Evolutionary conservation across 2,888 invertebrate genomes (phyloP).

Genomic region (Parochlus steinenii): DNA sequence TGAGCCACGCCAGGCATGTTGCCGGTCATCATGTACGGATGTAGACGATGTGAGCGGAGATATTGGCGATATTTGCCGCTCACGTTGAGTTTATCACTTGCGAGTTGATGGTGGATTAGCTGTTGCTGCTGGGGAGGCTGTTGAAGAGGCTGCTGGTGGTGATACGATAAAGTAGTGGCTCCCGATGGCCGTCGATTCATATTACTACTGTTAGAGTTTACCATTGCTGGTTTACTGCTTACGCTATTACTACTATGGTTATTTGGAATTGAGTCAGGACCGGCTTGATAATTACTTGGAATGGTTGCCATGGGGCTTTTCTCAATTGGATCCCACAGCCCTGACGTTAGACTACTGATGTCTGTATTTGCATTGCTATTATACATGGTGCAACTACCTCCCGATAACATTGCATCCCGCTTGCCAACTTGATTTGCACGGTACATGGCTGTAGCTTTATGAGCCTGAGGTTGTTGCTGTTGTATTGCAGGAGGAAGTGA

Average conservation of each 20-base stretch:
- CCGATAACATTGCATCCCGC: constrained; percentile 31
- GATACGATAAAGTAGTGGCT: constrained; percentile 9
- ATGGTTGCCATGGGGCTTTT: constrained; percentile 31
- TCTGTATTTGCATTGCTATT: constrained; percentile 9
- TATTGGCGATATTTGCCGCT: constrained; percentile 41
- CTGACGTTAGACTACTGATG: constrained; percentile 9
- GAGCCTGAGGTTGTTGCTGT: constrained; percentile 21
- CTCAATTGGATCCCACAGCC: constrained; percentile 20
- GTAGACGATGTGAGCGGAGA: constrained; percentile 38
- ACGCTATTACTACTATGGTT: constrained; percentile 3
- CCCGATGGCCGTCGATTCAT: constrained; percentile 17
- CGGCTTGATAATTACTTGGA: constrained; percentile 33
- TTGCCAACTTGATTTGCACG: constrained; percentile 3
- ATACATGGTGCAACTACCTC: constrained; percentile 18
- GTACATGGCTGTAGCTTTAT: constrained; percentile 22
- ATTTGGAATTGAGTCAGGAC: constrained; percentile 22
- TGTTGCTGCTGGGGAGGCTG: constrained; percentile 11
- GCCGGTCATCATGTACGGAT: constrained; percentile 36
- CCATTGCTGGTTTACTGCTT: constrained; percentile 2
- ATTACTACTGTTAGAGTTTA: constrained; percentile 1
- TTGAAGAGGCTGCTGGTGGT: constrained; percentile 6
- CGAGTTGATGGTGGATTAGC: constrained; percentile 10
- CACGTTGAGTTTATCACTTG: constrained; percentile 18
- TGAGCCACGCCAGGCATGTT: constrained; percentile 33
- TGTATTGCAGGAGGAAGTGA: constrained; percentile 21